These are phyloP conservation scores for Cassiopea xamachana DNA, from an alignment of 30 jellyfish, hydroid and myxozoan species.

Conservation along the genomic window DNA sequence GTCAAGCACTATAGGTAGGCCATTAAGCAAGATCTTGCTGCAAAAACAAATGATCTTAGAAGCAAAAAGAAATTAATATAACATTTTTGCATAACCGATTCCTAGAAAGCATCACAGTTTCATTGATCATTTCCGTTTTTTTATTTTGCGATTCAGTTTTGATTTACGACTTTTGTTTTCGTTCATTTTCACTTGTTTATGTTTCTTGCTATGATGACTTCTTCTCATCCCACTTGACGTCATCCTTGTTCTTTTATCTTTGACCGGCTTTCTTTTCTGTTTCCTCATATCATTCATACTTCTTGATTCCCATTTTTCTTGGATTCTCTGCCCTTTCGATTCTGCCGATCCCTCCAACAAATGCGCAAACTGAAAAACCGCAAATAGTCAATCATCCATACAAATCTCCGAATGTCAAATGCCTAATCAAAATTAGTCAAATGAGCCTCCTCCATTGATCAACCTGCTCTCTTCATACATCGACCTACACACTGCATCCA, in stretches of 20 bases:
- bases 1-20: too few relatives aligned
- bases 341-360: constrained; percentile 45
- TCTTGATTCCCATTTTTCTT: constrained; percentile 51
- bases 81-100: too few relatives aligned
- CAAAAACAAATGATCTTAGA: too few relatives aligned
- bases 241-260: background rate
- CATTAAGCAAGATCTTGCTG: too few relatives aligned
- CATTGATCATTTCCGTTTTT: background rate
- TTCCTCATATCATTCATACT: background rate
- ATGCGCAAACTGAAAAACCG: constrained; percentile 52
- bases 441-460: too few relatives aligned
- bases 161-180: background rate
- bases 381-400: too few relatives aligned
- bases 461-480: too few relatives aligned
- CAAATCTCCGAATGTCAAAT: too few relatives aligned
- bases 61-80: too few relatives aligned
- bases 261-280: background rate
- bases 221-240: background rate
- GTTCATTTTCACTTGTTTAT: background rate
- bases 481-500: too few relatives aligned
- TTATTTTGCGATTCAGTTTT: background rate
- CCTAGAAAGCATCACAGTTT: too few relatives aligned
- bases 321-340: constrained; percentile 45
- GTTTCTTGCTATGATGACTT: background rate
- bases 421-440: too few relatives aligned